Base-by-base conservation (phyloP, 2,113 vertebrate species). In the Caranx ignobilis region DNA sequence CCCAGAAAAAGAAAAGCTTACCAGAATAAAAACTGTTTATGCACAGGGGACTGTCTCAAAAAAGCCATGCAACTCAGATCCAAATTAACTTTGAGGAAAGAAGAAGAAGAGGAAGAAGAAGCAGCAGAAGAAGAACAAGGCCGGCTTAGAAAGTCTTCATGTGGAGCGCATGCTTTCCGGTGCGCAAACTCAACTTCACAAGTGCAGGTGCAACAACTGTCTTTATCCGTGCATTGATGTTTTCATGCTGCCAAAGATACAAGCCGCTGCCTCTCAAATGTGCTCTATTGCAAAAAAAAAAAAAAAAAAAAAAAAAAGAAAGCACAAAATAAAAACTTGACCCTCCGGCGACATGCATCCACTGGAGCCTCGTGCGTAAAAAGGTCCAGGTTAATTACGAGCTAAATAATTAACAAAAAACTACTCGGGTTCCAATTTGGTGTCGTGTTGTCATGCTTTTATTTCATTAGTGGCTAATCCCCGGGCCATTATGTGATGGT, bases 341-440 rank as follows among this genome's bases (percentile, higher is more conserved):
- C 18, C 70, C n/a, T 69, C 47, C 65, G 77, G 55, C 52, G 69
- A 75, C 78, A 45, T 84, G 84, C 81, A 84, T 69, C 84, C 72
- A 73, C 1, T 56, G 68, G 63, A 71, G 34, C 64, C 50, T 35
- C 68, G 64, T 6, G 54, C 72, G 74, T 70, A 73, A 82, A 82
- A 79, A 71, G 66, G 41, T 78, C 67, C 59, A 0, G n/a, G 71
- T 73, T 83, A 65, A 84, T 65, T 69, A 57, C 26, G 35, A 32
- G 43, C 19, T 92, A 57, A 92, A 90, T 89, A 90, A 88, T 91
- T 82, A 54, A 90, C 31, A 69, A 66, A 66, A 16, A 71, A 54
- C 45, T 43, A 16, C 79, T 88, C 71, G 13, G 48, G 72, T 89
- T 86, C 82, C 87, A 81, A 45, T 2, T 73, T 67, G 65, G 80